Base-by-base conservation (phyloP, 2,797 vertebrate genomes). In the Silurus aristotelis region DNA sequence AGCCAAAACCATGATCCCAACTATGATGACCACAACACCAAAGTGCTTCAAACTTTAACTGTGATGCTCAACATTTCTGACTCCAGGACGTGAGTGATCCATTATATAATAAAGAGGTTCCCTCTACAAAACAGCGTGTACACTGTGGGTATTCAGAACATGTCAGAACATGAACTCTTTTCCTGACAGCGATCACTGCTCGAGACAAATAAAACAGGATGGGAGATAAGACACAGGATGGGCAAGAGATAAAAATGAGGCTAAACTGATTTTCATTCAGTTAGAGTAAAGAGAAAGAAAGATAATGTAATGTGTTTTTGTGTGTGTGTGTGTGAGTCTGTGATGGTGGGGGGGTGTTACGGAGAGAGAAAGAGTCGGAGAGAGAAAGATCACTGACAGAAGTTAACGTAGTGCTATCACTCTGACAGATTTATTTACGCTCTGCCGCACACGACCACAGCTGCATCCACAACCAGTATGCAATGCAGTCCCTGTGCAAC, bases 361-460 rank as follows among this genome's bases (percentile, higher is more conserved):
- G 38, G 81, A 58, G 70, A 38, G 78, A 70, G 60, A 76, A 55
- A 76, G 73, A 67, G 63, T 58, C n/a, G 79, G 52, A 75, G 52
- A 70, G 66, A 81, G 43, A 72, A 38, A 88, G 87, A 82, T 86
- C 86, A 82, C 67, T 80, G 73, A 76, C 83, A 87, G 83, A 88
- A 79, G 73, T 89, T 77, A 89, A 87, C 87, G 80, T 75, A 68
- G 84, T 85, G 17, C 73, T 60, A 56, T 75, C 81, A 63, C 72
- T 63, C 56, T 89, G 88, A 88, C 72, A 76, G 87, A 82, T 85
- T 84, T 86, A 88, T 85, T 85, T 82, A 73, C 20, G 56, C 67
- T 64, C 86, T 67, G 60, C 77, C 86, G 87, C 71, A 66, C 85
- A 78, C 5, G 15, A 85, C 80, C 71, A 79, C 82, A 81, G 67